phyloP scores from a whole-genome alignment of 92 coral and sea anemone species.

The Siderastrea radians region DNA sequence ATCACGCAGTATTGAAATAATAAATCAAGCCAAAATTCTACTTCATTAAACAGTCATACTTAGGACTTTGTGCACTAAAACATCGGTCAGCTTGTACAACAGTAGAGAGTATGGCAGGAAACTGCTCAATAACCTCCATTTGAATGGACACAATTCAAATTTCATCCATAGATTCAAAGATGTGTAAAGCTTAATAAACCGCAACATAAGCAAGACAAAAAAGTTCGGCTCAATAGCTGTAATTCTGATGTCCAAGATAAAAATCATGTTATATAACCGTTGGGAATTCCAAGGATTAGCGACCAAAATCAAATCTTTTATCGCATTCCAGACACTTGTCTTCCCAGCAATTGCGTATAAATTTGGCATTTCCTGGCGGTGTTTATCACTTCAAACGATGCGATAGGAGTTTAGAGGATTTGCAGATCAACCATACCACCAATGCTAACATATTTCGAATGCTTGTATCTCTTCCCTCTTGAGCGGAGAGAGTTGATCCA shows the following conservation, averaged over 20 bases:
- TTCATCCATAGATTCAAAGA: neutral
- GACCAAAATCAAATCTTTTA: neutral
- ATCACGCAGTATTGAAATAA: no score
- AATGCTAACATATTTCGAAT: neutral
- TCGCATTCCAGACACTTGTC: slow-evolving; percentile 6
- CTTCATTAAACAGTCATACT: neutral
- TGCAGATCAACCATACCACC: neutral
- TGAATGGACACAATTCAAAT: neutral
- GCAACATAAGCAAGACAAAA: no score
- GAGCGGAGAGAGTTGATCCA: neutral
- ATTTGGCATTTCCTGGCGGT: slow-evolving; percentile 14
- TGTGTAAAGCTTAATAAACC: neutral
- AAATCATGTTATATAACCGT: no score
- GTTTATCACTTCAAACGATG: neutral
- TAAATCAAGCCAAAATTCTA: no score
- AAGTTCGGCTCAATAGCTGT: no score
- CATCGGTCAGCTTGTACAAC: neutral
- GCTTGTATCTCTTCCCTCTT: slow-evolving; percentile 5
- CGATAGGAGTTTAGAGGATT: neutral
- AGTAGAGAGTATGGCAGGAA: neutral
- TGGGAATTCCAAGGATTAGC: neutral
- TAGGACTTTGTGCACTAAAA: neutral
- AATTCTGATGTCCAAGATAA: no score
- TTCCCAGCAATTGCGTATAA: neutral
- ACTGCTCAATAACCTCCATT: neutral